Evolutionary conservation across 2,113 vertebrate genomes (phyloP).

Genomic region (Nansenia antarctica): DNA sequence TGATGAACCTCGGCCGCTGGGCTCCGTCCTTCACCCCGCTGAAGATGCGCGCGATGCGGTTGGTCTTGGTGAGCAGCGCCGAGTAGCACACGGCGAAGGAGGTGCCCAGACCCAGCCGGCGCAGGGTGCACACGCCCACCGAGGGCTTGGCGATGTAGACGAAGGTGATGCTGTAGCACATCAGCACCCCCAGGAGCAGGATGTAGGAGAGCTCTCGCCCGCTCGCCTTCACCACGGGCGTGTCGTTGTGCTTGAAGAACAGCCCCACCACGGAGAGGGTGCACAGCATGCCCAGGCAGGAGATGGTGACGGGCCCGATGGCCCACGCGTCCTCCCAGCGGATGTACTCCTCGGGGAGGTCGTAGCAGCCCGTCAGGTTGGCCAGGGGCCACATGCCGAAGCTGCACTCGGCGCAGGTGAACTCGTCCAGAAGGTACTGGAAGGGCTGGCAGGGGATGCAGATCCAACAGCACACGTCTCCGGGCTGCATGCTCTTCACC

Average conservation of each 20-base stretch:
- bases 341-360: slow-evolving; percentile 96
- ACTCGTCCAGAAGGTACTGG: slow-evolving; percentile 91
- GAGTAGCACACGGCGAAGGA: slow-evolving; percentile 98
- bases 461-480: slow-evolving; percentile 99
- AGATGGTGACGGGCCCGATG: slow-evolving; percentile 90
- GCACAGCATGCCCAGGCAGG: slow-evolving; percentile 90
- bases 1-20: slow-evolving; percentile 93
- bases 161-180: slow-evolving; percentile 98
- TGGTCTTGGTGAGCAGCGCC: slow-evolving; percentile 95
- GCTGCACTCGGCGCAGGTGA: slow-evolving; percentile 92
- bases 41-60: slow-evolving; percentile 96
- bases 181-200: slow-evolving; percentile 89
- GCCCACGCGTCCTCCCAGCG: slow-evolving; percentile 96
- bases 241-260: slow-evolving; percentile 90
- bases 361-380: slow-evolving; percentile 89
- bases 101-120: slow-evolving; percentile 89
- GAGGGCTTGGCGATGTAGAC: slow-evolving; percentile 95
- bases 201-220: slow-evolving; percentile 98
- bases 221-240: slow-evolving; percentile 93
- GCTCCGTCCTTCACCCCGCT: slow-evolving; percentile 92
- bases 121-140: slow-evolving; percentile 85
- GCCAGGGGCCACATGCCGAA: slow-evolving; percentile 92
- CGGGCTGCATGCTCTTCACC: slow-evolving; percentile 97
- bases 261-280: slow-evolving; percentile 90
- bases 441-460: slow-evolving; percentile 95